Evolutionary conservation across 2,113 vertebrate genomes (phyloP).

Genomic region (Neomonachus schauinslandi): DNA sequence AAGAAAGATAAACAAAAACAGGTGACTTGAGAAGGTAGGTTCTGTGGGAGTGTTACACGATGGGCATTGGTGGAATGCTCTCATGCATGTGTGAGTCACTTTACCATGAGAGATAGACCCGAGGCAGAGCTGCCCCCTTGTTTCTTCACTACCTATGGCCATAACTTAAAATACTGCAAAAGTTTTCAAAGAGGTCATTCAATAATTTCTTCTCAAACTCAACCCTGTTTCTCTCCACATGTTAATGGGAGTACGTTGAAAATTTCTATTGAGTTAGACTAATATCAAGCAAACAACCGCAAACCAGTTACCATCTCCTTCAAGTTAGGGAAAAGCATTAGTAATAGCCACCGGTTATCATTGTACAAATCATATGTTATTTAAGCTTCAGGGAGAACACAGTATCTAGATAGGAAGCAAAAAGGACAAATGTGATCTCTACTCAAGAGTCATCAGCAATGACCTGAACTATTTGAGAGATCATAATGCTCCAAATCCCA

Average conservation of each 20-base stretch:
- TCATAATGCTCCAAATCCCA: background rate
- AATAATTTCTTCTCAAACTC: background rate
- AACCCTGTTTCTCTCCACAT: conserved; percentile 9
- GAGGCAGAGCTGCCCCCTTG: background rate
- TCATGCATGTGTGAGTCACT: background rate
- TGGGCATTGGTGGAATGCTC: background rate
- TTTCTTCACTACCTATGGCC: background rate
- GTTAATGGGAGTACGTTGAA: background rate
- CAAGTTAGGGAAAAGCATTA: background rate
- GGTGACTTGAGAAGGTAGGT: conserved; percentile 75
- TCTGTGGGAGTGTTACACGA: conserved; percentile 59
- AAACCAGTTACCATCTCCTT: background rate
- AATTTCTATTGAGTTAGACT: background rate
- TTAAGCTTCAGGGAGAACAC: background rate
- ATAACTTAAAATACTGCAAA: background rate
- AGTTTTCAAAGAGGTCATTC: background rate
- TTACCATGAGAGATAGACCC: background rate
- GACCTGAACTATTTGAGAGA: conserved; percentile 53
- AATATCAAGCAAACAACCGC: background rate
- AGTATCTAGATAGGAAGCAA: background rate
- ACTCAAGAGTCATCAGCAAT: background rate
- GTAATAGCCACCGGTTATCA: background rate
- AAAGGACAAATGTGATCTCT: background rate
- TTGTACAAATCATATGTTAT: background rate
- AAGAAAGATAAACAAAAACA: conserved; percentile 70